Base-by-base conservation (phyloP, 2,113 vertebrate species). In the Hemicordylus capensis region DNA sequence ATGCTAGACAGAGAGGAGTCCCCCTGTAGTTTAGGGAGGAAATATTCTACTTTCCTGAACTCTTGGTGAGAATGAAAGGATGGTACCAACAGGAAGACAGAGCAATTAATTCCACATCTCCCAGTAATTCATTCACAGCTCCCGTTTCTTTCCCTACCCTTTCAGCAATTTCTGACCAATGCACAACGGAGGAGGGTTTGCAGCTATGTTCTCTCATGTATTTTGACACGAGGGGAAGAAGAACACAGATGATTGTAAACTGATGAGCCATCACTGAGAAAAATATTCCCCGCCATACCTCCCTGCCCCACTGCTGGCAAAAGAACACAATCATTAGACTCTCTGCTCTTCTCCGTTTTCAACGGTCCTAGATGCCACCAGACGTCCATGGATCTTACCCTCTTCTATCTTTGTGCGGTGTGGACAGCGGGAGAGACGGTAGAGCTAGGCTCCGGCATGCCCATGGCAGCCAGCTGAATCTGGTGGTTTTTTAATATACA, bases 251-350 rank as follows among this genome's bases (percentile, higher is more conserved):
- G 66, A 72, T 72, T 19, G 22, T 63, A 70, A 85, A 72, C 58
- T 22, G 66, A 37, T 85, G 83, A n/a, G 67, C 28, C 12, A 19
- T 31, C 31, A 28, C 73, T n/a, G 48, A 4, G 31, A 22, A 26
- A 79, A 20, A 1, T 70, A 4, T 85, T 81, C 87, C 86, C 90
- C 14, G 37, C 72, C 31, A 28, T 39, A 44, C 34, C 74, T 59
- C 90, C 88, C 54, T 73, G 0, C 84, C 44, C 86, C 77, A 85
- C 93, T 93, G 76, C 82, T 81, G 76, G 76, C 81, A 84, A 88
- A 78, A 70, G 64, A n/a, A 31, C 56, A 75, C 44, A 75, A 76
- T 14, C 2, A 14, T 79, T 66, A 83, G 39, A 74, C 61, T 42
- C 51, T 78, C 77, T 51, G 70, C 51, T 84, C 66, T 84, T 82